Percentiles rank a stretch among this genome's conserved stretches.
phyloP scores from a whole-genome alignment of 2,888 invertebrate genomes.

The Heliconius charithonia region DNA sequence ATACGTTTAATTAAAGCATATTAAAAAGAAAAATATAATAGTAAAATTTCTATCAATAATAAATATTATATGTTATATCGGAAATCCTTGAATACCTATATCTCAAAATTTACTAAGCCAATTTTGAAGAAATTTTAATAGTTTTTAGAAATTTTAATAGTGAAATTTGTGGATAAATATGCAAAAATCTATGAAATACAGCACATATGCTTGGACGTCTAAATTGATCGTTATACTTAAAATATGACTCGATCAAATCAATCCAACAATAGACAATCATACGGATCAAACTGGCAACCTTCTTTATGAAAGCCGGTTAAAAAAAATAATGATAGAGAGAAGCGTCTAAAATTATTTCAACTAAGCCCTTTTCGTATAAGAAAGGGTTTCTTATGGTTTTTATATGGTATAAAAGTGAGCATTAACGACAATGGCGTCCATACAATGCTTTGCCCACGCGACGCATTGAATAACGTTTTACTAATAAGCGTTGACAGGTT shows the following conservation, averaged over 20 bases:
- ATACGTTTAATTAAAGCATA: not conserved
- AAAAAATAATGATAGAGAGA: not conserved
- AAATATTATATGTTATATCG: not conserved
- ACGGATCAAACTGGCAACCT: not conserved
- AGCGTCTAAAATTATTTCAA: not conserved
- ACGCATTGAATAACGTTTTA: conserved; percentile 24
- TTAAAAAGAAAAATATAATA: no score
- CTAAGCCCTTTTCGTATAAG: not conserved
- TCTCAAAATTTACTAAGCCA: not conserved
- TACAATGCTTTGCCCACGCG: conserved; percentile 30
- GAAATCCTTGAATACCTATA: no score
- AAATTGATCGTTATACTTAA: no score
- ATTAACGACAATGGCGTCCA: conserved; percentile 25
- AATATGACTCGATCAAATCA: no score
- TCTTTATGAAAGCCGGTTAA: not conserved
- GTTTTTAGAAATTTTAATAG: not conserved
- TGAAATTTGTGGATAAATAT: not conserved
- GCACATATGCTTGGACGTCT: no score
- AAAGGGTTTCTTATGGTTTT: not conserved
- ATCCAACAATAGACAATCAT: not conserved
- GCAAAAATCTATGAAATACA: not conserved
- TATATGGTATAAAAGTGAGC: not conserved
- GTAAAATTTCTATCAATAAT: not conserved
- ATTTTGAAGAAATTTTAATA: not conserved
- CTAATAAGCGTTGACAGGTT: conserved; percentile 28